Base-by-base conservation (phyloP, 2,888 invertebrate species). In the Eupsilia transversa region DNA sequence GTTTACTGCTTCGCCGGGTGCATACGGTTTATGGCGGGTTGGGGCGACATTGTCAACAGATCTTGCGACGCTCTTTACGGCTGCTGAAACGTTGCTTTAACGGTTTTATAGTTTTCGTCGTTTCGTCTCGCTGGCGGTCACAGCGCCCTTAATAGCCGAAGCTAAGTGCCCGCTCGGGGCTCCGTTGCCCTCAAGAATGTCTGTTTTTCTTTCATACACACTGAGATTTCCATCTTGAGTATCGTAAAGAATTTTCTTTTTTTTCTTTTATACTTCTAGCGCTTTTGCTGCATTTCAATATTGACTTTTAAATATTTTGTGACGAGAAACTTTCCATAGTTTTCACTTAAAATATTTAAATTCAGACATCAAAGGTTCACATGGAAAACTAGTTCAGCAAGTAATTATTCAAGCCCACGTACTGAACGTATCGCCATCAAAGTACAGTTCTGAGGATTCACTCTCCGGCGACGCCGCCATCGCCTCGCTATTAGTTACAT, bases 61-160 rank as follows among this genome's bases (percentile, higher is more conserved):
- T 96, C 96, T 95, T 93, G 95, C 94, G 94, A 94, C 94, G 94
- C 94, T 95, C 96, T 96, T 96, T 96, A 96, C 95, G 92, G 95
- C 95, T 95, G 94, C 94, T 95, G 96, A 95, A 96, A 96, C 94
- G 96, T 94, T 96, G 94, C 95, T 96, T 96, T 96, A 96, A 96
- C 95, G 93, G 95, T 96, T 96, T 96, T 96, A 96, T 96, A 96
- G 96, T 96, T 96, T 95, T 94, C 93, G 95, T 93, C 95, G 94
- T 95, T 95, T 91, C 94, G 95, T 93, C 94, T 94, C 94, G 92
- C 94, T 93, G 94, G 94, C 95, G 96, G 96, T 94, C 95, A 94
- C 95, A 91, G 91, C 93, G 91, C 90, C 93, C 95, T 95, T 96
- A 96, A 96, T 96, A 95, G 96, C 94, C 91, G 76, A 84, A 94